Base-by-base conservation (phyloP, 64 coral and sea anemone genomes). In the Cladopsammia gracilis region DNA sequence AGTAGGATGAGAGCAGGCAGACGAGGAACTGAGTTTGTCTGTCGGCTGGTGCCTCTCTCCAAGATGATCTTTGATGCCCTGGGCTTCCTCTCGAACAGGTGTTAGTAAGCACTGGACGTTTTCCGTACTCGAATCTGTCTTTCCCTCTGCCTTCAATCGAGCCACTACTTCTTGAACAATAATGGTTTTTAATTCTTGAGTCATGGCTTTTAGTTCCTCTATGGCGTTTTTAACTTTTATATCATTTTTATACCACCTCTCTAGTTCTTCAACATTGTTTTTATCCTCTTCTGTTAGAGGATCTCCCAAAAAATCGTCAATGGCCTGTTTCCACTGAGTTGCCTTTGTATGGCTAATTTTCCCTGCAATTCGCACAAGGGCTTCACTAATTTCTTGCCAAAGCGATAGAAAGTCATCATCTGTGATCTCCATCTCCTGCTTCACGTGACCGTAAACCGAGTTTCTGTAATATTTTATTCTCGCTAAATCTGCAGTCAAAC, bases 331-430 rank as follows among this genome's bases (percentile, higher is more conserved):
- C 68, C 26, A 24, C 68, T 71, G 68, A 71, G 26, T 71, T 24
- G 1, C 68, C 26, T 71, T 42, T 20, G 7, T 1, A 42, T 11
- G 8, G 8, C 26, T 71, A 71, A 42, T 71, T 8, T 15, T 2
- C 8, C 59, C 59, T 15, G 20, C 80, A 65, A 84, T 12, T 6
- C 80, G 23, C 13, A 84, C 3, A 24, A 84, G 58, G 20, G 80
- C 61, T 25, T 84, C 80, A 47, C 48, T 84, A 20, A 84, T 64
- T 19, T 84, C 80, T 45, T 64, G 53, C 80, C 80, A 84, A 20
- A 48, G n/a, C 20, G 20, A 10, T 10, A 6, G 19, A 45, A 84
- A 84, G 2, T 84, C 59, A 9, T 34, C 51, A 24, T 84, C 59
- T 23, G 10, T 64, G 7, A 67, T 9, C 59, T 61, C 80, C 80